phyloP scores from a whole-genome alignment of 2,888 invertebrate genomes.

The Calephelis perditalis region DNA sequence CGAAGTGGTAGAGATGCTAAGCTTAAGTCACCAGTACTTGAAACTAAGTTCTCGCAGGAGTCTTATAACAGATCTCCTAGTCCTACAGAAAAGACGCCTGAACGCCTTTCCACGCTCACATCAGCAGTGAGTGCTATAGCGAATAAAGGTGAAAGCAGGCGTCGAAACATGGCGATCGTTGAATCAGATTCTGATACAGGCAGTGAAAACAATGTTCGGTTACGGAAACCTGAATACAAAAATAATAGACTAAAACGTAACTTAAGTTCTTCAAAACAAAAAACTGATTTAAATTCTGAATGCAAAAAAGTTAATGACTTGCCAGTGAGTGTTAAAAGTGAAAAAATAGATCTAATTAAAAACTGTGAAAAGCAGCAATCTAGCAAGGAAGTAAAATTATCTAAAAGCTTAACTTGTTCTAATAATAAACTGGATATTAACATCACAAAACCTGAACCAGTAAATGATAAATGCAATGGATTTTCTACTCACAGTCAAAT shows the following conservation, averaged over 20 bases:
- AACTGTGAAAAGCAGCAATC: not conserved
- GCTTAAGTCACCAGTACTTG: conserved; percentile 83
- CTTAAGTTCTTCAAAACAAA: conserved; percentile 58
- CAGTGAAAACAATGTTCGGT: conserved; percentile 59
- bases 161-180: conserved; percentile 66
- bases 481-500: conserved; percentile 10
- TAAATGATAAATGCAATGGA: conserved; percentile 23
- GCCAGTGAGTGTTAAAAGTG: conserved; percentile 58
- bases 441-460: conserved; percentile 16
- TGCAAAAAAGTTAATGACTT: conserved; percentile 50
- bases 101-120: conserved; percentile 76
- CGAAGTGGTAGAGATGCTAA: conserved; percentile 88
- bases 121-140: conserved; percentile 71
- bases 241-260: conserved; percentile 67
- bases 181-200: conserved; percentile 65
- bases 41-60: conserved; percentile 84
- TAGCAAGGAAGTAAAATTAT: not conserved
- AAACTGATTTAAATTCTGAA: conserved; percentile 48
- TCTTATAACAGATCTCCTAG: conserved; percentile 69
- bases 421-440: conserved; percentile 12
- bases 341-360: conserved; percentile 28
- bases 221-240: conserved; percentile 67
- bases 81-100: conserved; percentile 67
- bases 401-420: not conserved
- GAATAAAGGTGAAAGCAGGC: conserved; percentile 71